These are phyloP conservation scores for Drosophila prolongata DNA, from an alignment of 2,888 invertebrate species.

Conservation along the genomic window DNA sequence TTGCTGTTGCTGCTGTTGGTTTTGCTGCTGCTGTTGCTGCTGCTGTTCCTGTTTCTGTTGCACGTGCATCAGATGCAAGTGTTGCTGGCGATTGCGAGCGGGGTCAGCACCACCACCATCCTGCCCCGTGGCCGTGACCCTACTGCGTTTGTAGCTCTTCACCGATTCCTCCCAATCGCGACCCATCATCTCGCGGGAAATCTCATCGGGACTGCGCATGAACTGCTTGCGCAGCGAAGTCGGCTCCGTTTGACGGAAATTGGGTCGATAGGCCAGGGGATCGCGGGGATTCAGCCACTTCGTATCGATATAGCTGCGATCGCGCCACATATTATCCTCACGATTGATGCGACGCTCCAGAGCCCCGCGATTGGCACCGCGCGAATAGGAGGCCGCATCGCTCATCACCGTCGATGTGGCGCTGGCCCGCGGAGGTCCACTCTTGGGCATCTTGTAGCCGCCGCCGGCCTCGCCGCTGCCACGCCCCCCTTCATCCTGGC, in stretches of 20 bases:
- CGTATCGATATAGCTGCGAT: slow-evolving; percentile 24
- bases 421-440: background rate
- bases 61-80: background rate
- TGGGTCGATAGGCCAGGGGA: slow-evolving; percentile 44
- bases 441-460: background rate
- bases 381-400: background rate
- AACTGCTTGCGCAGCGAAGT: slow-evolving; percentile 47
- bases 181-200: slow-evolving; percentile 41
- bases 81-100: background rate
- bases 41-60: background rate
- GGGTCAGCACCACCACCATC: background rate
- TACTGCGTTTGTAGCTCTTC: slow-evolving; percentile 3
- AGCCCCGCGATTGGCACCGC: slow-evolving; percentile 1
- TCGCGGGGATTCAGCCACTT: slow-evolving; percentile 52
- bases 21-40: background rate
- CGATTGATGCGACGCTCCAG: slow-evolving; percentile 30
- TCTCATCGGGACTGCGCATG: slow-evolving; percentile 60
- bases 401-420: slow-evolving; percentile 11
- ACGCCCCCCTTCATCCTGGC: background rate
- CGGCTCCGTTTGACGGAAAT: slow-evolving; percentile 56
- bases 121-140: too few relatives aligned
- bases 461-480: background rate
- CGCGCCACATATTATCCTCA: slow-evolving; percentile 57
- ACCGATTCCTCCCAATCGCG: slow-evolving; percentile 46
- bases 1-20: too few relatives aligned